Evolutionary conservation across 2,113 vertebrate genomes (phyloP).

Genomic region (Hydropotes inermis): DNA sequence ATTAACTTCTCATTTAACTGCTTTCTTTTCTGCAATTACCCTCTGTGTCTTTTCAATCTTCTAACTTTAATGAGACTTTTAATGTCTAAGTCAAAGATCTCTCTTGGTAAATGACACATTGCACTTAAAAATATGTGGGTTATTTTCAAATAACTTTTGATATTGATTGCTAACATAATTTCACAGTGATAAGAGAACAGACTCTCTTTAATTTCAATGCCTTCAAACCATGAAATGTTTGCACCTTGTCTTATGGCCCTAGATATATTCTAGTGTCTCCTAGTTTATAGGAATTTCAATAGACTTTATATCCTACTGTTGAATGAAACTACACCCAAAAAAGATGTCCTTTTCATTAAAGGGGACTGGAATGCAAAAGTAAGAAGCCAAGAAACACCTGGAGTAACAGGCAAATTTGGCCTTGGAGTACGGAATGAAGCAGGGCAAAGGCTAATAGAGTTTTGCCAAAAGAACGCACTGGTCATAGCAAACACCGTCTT

Average conservation of each 20-base stretch:
- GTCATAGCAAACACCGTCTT: no score
- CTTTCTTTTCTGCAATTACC: neutral
- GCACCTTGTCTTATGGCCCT: neutral
- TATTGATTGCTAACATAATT: neutral
- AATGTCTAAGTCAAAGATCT: neutral
- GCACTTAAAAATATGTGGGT: neutral
- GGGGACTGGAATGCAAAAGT: no score
- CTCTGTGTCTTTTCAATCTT: neutral
- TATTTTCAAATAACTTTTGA: neutral
- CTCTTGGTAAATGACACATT: neutral
- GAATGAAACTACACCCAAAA: neutral
- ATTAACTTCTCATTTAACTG: neutral
- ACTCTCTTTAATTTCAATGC: neutral
- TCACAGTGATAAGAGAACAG: neutral
- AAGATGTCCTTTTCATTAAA: no score
- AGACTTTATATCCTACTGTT: neutral
- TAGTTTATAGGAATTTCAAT: neutral
- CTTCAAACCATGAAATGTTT: neutral
- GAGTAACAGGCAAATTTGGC: no score
- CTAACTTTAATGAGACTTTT: neutral
- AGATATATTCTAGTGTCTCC: neutral
- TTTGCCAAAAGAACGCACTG: no score
- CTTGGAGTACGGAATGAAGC: no score
- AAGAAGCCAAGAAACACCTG: no score
- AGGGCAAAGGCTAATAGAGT: no score